Base-by-base conservation (phyloP, 2,113 vertebrate species). In the Redunca redunca region DNA sequence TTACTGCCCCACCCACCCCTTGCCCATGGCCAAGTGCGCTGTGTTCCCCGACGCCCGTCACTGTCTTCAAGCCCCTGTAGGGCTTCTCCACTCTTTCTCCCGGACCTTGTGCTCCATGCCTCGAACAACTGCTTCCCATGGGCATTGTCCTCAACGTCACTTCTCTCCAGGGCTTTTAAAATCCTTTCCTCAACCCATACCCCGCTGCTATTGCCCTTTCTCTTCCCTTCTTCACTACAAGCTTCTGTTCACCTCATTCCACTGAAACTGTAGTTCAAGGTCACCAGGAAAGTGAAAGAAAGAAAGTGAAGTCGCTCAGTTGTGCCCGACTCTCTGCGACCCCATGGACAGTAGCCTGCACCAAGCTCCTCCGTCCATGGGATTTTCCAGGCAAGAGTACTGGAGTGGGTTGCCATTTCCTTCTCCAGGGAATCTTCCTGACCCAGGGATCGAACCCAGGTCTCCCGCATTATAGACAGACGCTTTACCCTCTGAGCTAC, bases 21-120 rank as follows among this genome's bases (percentile, higher is more conserved):
- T 55, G n/a, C 40, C 48, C 46, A 13, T 19, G 67, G 40, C n/a
- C 26, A 46, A 19, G 25, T 0, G 4, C 2, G 5, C 52, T 8
- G 23, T 1, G 33, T 8, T 16, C 21, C 3, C 23, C 10, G 19
- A 5, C 1, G 30, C 67, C 25, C 3, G 1, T 12, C 10, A 17
- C 67, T 17, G 30, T 74, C 30, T n/a, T n/a, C 21, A 67, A 52
- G 87, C 17, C 25, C 48, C n/a, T 78, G 3, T 0, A 1, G 3
- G 21, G 25, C 28, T 3, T 52, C 52, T 1, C 36, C 3, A 0
- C 14, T 40, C 78, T 60, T 50, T 19, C 78, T 52, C 19, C 10
- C 25, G 50, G 3, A 1, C 46, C 33, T 64, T 53, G 23, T 15
- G 46, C 86, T 53, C n/a, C 1, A 7, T 7, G 50, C 21, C 25